Evolutionary conservation across 2,888 invertebrate species (phyloP), one percentile per base, ranked within the genome.

Genomic region (Nymphalis polychloros): DNA sequence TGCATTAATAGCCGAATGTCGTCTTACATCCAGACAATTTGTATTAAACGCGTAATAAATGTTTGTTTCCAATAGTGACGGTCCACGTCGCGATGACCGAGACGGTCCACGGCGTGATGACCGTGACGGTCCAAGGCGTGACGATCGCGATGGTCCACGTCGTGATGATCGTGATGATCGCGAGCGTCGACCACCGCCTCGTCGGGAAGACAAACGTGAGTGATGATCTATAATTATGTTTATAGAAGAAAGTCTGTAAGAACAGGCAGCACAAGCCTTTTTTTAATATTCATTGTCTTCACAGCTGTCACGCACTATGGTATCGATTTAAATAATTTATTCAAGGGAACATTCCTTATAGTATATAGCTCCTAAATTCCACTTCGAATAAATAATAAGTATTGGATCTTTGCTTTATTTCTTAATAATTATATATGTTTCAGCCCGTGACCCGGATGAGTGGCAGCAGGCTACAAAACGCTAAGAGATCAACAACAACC

Each of bases 401-500:
- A 13, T 41, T 41, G 41, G 13, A 52, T 31, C 27, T 27, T 27
- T 27, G 6, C 27, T 31, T 31, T 31, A 31, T 31, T 31, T 31
- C 27, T 31, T 31, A 31, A 19, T 35, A 10, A 35, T 6, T 1
- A 27, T 35, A 19, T 62, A 59, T 48, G 8, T 47, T 84, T 0
- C 87, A 88, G 85, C 88, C 74, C 94, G 93, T 77, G 94, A 93
- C 62, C 82, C 89, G 0, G 94, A 94, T 72, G 94, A 94, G 70
- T 94, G 94, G 94, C 94, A 94, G 61, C 89, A 89, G 66, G 94
- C 93, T 68, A 41, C 41, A 4, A 89, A 94, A 67, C 94, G 93
- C 64, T 90, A 84, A 80, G n/a, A 60, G 35, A 65, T 64, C 49
- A 59, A 52, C 49, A 59, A 52, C 20, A 20, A 35, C 6, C 20